Evolutionary conservation across 2,888 invertebrate species (phyloP).

Genomic region (Panopea generosa): DNA sequence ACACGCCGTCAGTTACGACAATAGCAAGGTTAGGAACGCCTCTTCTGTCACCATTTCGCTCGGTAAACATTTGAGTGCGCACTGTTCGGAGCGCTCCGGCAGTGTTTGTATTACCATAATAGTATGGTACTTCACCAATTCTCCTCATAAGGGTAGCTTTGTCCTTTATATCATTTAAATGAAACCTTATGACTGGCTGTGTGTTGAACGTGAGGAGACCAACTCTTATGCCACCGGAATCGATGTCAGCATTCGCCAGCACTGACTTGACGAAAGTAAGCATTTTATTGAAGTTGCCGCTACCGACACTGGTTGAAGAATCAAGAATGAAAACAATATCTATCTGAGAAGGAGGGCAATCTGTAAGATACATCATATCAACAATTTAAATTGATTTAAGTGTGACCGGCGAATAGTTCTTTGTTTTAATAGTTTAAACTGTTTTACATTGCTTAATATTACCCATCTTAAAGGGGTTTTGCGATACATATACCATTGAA

Average conservation of each 20-base stretch:
- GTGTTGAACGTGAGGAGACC: constrained; percentile 72
- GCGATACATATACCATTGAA: too few species aligned
- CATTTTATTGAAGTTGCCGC: constrained; percentile 69
- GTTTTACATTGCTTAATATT: too few species aligned
- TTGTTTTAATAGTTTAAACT: too few species aligned
- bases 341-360: constrained; percentile 49
- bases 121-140: constrained; percentile 60
- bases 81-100: constrained; percentile 70
- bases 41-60: constrained; percentile 71
- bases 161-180: constrained; percentile 67
- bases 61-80: constrained; percentile 69
- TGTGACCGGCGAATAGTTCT: too few species aligned
- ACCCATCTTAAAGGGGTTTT: too few species aligned
- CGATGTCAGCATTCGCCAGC: constrained; percentile 60
- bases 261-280: constrained; percentile 68
- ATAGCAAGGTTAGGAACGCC: constrained; percentile 71
- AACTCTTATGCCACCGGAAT: constrained; percentile 60
- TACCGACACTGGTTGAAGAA: constrained; percentile 75
- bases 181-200: constrained; percentile 65
- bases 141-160: constrained; percentile 60
- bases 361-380: constrained; percentile 43
- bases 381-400: too few species aligned
- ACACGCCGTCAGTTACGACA: constrained; percentile 77
- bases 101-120: constrained; percentile 76
- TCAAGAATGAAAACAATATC: constrained; percentile 72